Conservation (phyloP, 2,113 vertebrate species). For the Ellobius talpinus region DNA sequence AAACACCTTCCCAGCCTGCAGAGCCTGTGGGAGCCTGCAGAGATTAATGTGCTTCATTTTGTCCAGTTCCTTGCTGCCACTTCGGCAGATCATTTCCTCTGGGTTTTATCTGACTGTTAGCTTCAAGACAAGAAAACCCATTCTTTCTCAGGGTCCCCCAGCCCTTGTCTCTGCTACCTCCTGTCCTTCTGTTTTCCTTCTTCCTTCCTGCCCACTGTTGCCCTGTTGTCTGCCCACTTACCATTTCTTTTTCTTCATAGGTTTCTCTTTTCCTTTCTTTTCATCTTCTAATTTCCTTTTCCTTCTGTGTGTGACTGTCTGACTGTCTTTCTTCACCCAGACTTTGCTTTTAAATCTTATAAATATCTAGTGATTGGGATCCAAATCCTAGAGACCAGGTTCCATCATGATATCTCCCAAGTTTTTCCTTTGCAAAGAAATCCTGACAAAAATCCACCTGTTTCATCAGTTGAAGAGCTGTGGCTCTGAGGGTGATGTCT, state of each 20-base stretch:
- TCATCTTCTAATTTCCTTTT: not conserved
- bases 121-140: not conserved
- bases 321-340: not conserved
- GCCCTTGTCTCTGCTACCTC: not conserved
- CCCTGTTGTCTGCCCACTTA: too few relatives aligned
- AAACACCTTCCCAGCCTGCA: not conserved
- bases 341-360: not conserved
- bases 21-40: not conserved
- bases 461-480: not conserved
- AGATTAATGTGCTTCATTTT: not conserved
- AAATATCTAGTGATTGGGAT: not conserved
- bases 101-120: not conserved
- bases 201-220: not conserved
- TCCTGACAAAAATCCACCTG: not conserved
- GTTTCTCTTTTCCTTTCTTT: not conserved
- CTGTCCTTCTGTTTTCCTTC: not conserved
- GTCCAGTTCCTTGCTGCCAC: not conserved
- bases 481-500: not conserved
- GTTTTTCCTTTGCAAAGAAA: slow-evolving; percentile 37
- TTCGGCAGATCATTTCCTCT: not conserved
- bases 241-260: not conserved
- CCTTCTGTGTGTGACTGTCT: not conserved
- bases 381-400: not conserved
- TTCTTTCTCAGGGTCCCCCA: not conserved
- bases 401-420: not conserved